Evolutionary conservation across 2,888 invertebrate species (phyloP).

Genomic region (Chelonus formosanus): DNA sequence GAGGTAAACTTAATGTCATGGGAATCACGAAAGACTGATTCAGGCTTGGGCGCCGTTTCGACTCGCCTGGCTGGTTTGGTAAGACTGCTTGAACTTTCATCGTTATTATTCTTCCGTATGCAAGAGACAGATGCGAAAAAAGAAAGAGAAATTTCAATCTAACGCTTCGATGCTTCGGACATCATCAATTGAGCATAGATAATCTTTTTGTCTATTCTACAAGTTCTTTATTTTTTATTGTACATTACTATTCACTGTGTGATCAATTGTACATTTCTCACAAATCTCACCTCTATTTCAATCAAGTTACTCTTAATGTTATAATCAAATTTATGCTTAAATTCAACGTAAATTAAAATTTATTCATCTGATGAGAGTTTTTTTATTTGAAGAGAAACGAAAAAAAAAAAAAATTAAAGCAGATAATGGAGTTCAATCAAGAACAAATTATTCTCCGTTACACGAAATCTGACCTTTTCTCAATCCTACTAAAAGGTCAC

Average conservation of each 20-base stretch:
- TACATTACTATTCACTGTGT: neutral
- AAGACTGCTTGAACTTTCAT: constrained; percentile 45
- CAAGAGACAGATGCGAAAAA: neutral
- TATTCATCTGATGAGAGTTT: too few species aligned
- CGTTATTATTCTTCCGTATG: constrained; percentile 38
- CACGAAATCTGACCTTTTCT: constrained; percentile 12
- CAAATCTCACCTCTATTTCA: too few species aligned
- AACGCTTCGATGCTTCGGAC: constrained; percentile 13
- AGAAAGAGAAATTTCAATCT: constrained; percentile 16
- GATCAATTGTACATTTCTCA: too few species aligned
- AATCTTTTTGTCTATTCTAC: constrained; percentile 1
- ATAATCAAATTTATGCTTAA: too few species aligned
- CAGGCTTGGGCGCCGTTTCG: constrained; percentile 39
- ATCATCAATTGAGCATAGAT: constrained; percentile 18
- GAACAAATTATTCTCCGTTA: constrained; percentile 15
- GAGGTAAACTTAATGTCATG: constrained; percentile 48
- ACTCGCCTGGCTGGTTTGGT: constrained; percentile 46
- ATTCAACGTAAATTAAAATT: too few species aligned
- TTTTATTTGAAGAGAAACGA: too few species aligned
- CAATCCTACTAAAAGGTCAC: constrained; percentile 31
- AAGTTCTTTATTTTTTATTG: neutral
- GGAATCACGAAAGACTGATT: constrained; percentile 43
- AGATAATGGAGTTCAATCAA: constrained; percentile 5
- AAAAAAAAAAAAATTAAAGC: too few species aligned
- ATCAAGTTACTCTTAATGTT: too few species aligned